Percentiles rank a stretch among this genome's conserved stretches.
phyloP scores from a whole-genome alignment of 2,888 invertebrate genomes.

The Sesia apiformis region DNA sequence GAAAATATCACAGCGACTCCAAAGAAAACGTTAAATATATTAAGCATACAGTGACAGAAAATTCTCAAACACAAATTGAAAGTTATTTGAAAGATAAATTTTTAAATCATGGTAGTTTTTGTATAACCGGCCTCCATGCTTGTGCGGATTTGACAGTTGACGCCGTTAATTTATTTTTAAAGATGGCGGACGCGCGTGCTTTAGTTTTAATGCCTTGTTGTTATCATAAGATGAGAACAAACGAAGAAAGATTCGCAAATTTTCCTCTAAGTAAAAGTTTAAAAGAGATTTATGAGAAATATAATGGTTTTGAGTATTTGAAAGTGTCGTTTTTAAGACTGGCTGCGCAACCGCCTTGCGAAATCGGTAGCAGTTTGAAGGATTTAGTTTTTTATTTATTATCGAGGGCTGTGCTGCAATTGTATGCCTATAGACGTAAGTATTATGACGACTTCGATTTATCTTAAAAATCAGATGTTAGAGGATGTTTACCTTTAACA shows the following conservation, averaged over 20 bases:
- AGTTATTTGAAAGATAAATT: constrained; percentile 47
- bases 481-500: too few relatives aligned
- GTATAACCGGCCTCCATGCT: constrained; percentile 79
- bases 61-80: constrained; percentile 62
- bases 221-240: constrained; percentile 78
- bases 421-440: constrained; percentile 74
- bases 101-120: constrained; percentile 33
- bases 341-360: constrained; percentile 79
- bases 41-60: constrained; percentile 68
- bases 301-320: constrained; percentile 57
- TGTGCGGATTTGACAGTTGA: constrained; percentile 84
- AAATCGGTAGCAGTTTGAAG: constrained; percentile 62
- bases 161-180: constrained; percentile 78
- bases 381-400: constrained; percentile 68
- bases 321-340: constrained; percentile 80
- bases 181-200: constrained; percentile 68
- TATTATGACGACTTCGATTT: constrained; percentile 4
- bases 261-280: constrained; percentile 79
- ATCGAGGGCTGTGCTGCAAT: constrained; percentile 77
- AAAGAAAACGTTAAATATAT: constrained; percentile 71
- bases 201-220: constrained; percentile 85
- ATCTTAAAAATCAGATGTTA: too few relatives aligned
- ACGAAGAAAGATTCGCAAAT: constrained; percentile 62
- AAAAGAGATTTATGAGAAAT: constrained; percentile 34
- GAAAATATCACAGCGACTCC: constrained; percentile 67